phyloP scores from a whole-genome alignment of 2,113 vertebrate genomes.

The Rhipidura dahli region DNA sequence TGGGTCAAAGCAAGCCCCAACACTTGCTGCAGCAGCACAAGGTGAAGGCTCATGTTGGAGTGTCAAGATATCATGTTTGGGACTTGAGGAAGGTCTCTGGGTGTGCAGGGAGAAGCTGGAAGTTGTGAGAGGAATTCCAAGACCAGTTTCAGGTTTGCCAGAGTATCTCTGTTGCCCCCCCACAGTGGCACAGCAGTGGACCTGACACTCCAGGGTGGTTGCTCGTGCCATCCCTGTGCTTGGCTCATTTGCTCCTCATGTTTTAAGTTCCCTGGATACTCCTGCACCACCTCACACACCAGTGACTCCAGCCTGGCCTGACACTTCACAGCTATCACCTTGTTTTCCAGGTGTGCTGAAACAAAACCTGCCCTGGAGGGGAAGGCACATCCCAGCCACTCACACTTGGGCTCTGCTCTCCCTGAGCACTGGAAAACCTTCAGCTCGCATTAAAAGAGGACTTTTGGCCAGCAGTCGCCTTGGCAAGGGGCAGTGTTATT shows the following conservation, averaged over 20 bases:
- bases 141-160: background rate
- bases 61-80: background rate
- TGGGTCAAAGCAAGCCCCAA: background rate
- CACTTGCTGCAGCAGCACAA: background rate
- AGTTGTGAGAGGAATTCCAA: background rate
- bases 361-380: background rate
- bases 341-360: background rate
- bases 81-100: background rate
- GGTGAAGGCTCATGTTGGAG: background rate
- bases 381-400: background rate
- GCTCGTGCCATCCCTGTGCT: background rate
- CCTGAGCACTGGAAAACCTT: background rate
- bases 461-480: background rate
- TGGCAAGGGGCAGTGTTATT: background rate
- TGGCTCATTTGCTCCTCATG: background rate
- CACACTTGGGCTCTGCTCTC: background rate
- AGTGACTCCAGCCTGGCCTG: background rate
- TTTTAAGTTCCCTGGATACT: background rate
- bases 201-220: background rate
- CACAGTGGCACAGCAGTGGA: accelerated
- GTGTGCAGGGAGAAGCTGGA: background rate
- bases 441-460: background rate
- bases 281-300: background rate
- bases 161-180: background rate
- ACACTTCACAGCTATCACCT: accelerated